Evolutionary conservation across 2,113 vertebrate species (phyloP).

Genomic region (Egretta garzetta): DNA sequence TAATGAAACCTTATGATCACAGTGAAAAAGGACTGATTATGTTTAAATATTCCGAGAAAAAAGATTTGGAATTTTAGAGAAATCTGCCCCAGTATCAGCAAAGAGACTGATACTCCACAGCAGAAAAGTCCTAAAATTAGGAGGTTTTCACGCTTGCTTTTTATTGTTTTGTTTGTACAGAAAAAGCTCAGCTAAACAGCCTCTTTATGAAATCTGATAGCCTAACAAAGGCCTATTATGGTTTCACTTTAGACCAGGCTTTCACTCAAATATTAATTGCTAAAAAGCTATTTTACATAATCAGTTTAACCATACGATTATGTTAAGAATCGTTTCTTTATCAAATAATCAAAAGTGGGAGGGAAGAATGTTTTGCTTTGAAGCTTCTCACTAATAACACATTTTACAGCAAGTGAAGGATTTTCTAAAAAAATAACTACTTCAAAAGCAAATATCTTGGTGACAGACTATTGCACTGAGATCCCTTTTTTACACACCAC

Average conservation of each 20-base stretch:
- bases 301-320: constrained; percentile 47
- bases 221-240: not conserved
- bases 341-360: constrained; percentile 40
- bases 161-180: not conserved
- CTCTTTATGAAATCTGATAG: constrained; percentile 13
- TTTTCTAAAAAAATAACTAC: not conserved
- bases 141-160: not conserved
- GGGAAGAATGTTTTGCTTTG: constrained; percentile 24
- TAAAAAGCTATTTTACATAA: constrained; percentile 57
- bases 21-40: constrained; percentile 4
- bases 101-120: not conserved
- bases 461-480: not conserved
- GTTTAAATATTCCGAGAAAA: constrained; percentile 4
- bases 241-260: constrained; percentile 25
- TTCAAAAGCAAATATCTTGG: constrained; percentile 8
- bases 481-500: not conserved
- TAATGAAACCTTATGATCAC: constrained; percentile 7
- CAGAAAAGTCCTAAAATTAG: not conserved
- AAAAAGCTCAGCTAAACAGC: not conserved
- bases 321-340: constrained; percentile 32
- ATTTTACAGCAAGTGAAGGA: not conserved
- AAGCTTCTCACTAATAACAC: not conserved
- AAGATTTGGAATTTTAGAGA: not conserved
- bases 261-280: constrained; percentile 48
- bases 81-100: not conserved